Conservation (phyloP, 2,797 vertebrate genomes). For the Peromyscus aztecus region DNA sequence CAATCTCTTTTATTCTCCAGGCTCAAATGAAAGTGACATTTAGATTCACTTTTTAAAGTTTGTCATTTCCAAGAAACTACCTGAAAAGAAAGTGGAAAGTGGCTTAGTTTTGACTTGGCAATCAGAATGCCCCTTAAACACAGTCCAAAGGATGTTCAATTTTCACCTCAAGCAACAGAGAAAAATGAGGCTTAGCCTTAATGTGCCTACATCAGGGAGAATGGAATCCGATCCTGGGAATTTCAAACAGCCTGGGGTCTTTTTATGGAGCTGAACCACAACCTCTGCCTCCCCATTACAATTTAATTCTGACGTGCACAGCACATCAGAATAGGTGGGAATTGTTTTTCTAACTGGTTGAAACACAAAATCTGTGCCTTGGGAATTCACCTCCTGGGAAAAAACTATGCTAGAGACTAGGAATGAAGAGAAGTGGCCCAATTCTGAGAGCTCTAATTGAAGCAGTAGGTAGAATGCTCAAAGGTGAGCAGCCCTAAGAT, state of each 20-base stretch:
- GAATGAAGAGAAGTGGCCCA: not conserved
- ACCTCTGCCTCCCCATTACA: not conserved
- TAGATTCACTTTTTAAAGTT: slow-evolving; percentile 51
- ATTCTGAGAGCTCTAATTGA: not conserved
- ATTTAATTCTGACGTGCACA: not conserved
- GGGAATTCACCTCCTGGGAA: not conserved
- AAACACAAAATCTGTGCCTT: slow-evolving; percentile 48
- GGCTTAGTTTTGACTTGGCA: not conserved
- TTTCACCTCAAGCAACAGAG: not conserved
- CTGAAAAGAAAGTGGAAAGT: not conserved
- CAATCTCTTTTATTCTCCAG: slow-evolving; percentile 38
- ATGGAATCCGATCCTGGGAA: not conserved
- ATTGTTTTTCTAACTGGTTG: slow-evolving; percentile 7
- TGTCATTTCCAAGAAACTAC: slow-evolving; percentile 44
- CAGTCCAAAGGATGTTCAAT: not conserved
- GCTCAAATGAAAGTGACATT: slow-evolving; percentile 56
- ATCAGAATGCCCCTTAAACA: slow-evolving; percentile 6
- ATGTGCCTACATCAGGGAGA: not conserved
- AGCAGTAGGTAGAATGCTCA: not conserved
- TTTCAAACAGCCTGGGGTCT: not conserved
- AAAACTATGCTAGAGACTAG: not conserved
- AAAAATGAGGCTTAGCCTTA: not conserved
- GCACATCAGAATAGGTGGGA: not conserved
- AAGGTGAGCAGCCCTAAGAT: not conserved
- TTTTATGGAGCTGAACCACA: not conserved